phyloP scores from a whole-genome alignment of 2,113 vertebrate genomes.

The Brevimyrus niger region DNA sequence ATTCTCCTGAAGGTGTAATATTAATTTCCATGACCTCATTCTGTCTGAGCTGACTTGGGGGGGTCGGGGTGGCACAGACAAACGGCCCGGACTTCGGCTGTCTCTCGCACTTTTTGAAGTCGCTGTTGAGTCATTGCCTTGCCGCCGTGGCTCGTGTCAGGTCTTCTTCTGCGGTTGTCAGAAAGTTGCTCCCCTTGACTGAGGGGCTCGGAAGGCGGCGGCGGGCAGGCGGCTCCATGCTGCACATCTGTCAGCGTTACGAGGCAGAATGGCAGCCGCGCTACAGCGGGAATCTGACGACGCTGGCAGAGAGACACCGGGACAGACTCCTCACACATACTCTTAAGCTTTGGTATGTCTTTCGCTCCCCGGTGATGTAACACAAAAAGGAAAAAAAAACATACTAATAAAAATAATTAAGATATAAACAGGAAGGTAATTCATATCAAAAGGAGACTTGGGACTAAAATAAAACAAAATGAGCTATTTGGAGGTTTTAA shows the following conservation, averaged over 20 bases:
- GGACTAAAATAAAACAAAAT: neutral
- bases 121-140: neutral
- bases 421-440: neutral
- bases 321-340: neutral
- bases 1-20: neutral
- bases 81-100: neutral
- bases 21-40: slow-evolving; percentile 6
- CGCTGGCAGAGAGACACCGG: neutral
- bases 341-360: neutral
- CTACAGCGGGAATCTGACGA: too few species aligned
- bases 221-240: neutral
- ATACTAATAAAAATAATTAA: neutral
- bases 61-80: neutral
- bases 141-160: neutral
- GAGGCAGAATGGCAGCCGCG: neutral
- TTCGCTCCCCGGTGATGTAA: neutral
- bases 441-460: neutral
- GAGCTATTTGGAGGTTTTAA: neutral
- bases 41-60: neutral
- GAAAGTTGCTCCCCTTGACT: neutral
- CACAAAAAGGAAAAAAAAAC: neutral
- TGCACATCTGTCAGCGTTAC: neutral
- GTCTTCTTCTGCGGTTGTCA: neutral
- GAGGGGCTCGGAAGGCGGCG: neutral
- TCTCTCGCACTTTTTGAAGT: neutral